A percentile compares a stretch with the other conserved stretches of the same genome.
Conservation (phyloP, 30 jellyfish, hydroid and myxozoan species). For the Cassiopea andromeda region DNA sequence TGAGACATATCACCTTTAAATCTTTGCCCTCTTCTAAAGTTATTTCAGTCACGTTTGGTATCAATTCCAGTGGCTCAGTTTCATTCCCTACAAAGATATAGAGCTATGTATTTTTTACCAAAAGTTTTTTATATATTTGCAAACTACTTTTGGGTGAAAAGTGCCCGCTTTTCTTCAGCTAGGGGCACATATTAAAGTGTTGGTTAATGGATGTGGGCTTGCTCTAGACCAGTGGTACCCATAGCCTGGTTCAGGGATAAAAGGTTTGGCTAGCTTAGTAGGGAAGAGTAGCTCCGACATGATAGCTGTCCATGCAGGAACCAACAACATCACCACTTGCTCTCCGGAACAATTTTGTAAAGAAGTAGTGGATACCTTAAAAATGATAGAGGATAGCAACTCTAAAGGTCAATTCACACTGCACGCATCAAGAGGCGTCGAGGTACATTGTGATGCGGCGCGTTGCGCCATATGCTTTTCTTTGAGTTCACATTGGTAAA, state of each 20-base stretch:
- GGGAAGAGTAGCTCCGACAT: neutral
- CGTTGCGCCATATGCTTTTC: too few species aligned
- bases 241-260: neutral
- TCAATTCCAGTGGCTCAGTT: slow-evolving; percentile 12
- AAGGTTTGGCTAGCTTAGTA: neutral
- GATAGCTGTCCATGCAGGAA: neutral
- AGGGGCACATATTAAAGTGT: too few species aligned
- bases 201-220: too few species aligned
- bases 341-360: slow-evolving; percentile 25
- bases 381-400: neutral
- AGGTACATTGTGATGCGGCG: too few species aligned
- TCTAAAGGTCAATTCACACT: too few species aligned
- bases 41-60: slow-evolving; percentile 29
- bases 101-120: too few species aligned
- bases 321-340: neutral
- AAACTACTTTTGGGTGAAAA: too few species aligned
- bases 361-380: neutral
- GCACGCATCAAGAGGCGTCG: too few species aligned
- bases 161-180: too few species aligned
- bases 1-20: slow-evolving; percentile 25
- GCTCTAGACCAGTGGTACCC: too few species aligned
- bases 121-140: too few species aligned
- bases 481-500: too few species aligned
- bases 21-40: slow-evolving; percentile 36
- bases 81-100: slow-evolving; percentile 19